phyloP scores from a whole-genome alignment of 2,888 invertebrate species.

The Oscheius sp. region DNA sequence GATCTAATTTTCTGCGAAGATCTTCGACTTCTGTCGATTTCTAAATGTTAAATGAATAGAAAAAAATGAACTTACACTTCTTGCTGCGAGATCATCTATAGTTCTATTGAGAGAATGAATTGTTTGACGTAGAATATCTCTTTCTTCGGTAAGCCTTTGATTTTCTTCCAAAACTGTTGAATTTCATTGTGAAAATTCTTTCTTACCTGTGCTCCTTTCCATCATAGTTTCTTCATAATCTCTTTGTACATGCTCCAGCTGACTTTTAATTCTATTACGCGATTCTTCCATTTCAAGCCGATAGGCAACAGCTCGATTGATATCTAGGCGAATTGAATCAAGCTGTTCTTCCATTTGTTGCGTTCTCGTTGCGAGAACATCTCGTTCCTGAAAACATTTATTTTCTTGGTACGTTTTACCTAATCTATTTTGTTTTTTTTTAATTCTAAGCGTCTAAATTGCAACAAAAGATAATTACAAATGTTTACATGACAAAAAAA shows the following conservation, averaged over 20 bases:
- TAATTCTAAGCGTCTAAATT: too few relatives aligned
- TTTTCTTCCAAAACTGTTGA: constrained; percentile 36
- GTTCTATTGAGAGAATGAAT: constrained; percentile 10
- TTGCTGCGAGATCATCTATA: constrained; percentile 11
- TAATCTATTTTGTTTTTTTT: too few relatives aligned
- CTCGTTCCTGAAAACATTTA: constrained; percentile 45
- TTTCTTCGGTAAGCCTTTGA: constrained; percentile 49
- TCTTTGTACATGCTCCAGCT: constrained; percentile 46
- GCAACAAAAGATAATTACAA: too few relatives aligned
- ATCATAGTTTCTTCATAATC: constrained; percentile 64
- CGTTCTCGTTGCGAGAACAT: constrained; percentile 35
- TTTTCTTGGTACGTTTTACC: too few relatives aligned
- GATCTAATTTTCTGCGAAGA: constrained; percentile 45
- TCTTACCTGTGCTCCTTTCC: constrained; percentile 45
- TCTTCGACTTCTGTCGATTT: constrained; percentile 32
- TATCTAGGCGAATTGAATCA: constrained; percentile 45
- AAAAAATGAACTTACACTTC: neutral
- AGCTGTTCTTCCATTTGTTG: constrained; percentile 54
- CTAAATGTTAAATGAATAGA: neutral
- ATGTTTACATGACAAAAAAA: neutral
- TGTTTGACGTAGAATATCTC: constrained; percentile 30
- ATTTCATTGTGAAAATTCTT: neutral
- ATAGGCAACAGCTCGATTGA: constrained; percentile 50
- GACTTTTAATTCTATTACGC: constrained; percentile 38
- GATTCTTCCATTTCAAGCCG: constrained; percentile 53